These are phyloP conservation scores for Buphagus erythrorhynchus DNA, from an alignment of 2,797 vertebrate species.

Conservation along the genomic window DNA sequence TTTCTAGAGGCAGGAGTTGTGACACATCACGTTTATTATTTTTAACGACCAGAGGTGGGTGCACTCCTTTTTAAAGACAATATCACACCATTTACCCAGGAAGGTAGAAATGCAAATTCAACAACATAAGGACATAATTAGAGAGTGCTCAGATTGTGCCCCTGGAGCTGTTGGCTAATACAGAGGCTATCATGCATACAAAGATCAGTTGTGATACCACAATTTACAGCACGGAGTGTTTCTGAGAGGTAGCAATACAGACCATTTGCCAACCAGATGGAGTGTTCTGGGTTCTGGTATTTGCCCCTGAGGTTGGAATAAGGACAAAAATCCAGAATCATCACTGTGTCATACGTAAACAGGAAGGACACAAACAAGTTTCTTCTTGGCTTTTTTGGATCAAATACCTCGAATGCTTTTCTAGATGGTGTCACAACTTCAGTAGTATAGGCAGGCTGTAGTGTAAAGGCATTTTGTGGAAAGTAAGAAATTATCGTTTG, in stretches of 20 bases:
- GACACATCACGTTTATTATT: not conserved
- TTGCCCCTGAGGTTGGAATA: not conserved
- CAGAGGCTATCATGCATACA: not conserved
- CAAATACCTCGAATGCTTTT: not conserved
- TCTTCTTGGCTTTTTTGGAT: not conserved
- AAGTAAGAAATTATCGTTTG: not conserved
- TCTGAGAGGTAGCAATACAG: not conserved
- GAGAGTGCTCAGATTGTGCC: not conserved
- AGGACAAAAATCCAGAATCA: not conserved
- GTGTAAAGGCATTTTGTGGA: not conserved
- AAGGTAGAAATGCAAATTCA: not conserved
- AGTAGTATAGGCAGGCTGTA: not conserved
- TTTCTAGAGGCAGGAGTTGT: not conserved
- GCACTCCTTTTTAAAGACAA: not conserved
- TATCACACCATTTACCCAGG: not conserved
- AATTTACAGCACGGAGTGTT: not conserved
- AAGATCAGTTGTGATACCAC: not conserved
- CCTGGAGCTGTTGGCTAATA: not conserved
- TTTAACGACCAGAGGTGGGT: not conserved
- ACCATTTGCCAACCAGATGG: not conserved
- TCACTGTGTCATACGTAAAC: not conserved
- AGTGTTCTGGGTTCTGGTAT: not conserved
- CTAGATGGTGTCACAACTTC: not conserved
- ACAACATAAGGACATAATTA: not conserved
- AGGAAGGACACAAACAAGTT: not conserved